Evolutionary conservation across 1,140 invertebrate species (phyloP).

Genomic region (Cotesia vestalis): DNA sequence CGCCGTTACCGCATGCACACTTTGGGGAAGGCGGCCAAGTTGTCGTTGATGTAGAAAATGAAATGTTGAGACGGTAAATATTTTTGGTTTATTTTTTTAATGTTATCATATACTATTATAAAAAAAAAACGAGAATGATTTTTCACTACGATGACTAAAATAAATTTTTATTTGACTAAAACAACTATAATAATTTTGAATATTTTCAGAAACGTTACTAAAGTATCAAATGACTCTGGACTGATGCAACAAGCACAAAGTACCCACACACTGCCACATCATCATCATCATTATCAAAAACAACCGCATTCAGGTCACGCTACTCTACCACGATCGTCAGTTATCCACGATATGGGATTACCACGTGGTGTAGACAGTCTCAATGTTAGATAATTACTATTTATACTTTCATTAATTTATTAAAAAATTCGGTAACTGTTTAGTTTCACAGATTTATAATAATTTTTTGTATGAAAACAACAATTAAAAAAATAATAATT

Average conservation of each 20-base stretch:
- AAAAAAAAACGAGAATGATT: constrained; percentile 4
- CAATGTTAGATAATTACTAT: constrained; percentile 4
- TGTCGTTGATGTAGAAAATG: constrained; percentile 83
- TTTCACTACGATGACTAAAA: background rate
- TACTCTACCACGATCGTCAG: constrained; percentile 58
- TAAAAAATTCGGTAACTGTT: background rate
- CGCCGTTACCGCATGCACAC: constrained; percentile 58
- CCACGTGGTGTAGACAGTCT: constrained; percentile 36
- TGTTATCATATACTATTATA: background rate
- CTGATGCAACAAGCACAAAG: constrained; percentile 65
- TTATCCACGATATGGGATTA: constrained; percentile 58
- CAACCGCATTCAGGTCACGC: constrained; percentile 65
- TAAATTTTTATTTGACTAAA: no score
- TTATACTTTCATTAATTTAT: background rate
- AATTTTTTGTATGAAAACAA: no score
- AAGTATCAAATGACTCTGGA: constrained; percentile 69
- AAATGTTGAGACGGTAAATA: constrained; percentile 71
- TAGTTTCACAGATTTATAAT: no score
- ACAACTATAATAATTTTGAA: background rate
- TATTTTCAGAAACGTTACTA: constrained; percentile 61
- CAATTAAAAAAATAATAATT: no score
- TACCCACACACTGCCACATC: constrained; percentile 66
- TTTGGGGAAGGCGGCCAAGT: constrained; percentile 65
- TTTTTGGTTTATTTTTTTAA: no score
- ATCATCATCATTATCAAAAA: constrained; percentile 66